Percentiles rank a stretch among this genome's conserved stretches.
These are phyloP conservation scores for Maniola jurtina DNA, from an alignment of 1,140 invertebrate genomes.

Conservation along the genomic window DNA sequence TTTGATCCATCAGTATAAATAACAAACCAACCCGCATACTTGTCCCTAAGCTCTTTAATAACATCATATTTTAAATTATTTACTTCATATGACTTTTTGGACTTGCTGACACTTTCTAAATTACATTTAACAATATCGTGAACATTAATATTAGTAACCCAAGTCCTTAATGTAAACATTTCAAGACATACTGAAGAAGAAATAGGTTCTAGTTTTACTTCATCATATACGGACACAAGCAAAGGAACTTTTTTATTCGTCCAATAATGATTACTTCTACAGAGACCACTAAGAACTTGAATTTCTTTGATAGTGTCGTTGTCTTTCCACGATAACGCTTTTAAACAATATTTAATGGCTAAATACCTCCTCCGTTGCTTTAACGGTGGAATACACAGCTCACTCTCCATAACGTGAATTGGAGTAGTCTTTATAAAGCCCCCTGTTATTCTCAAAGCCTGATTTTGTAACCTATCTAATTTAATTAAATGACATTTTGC, in stretches of 20 bases:
- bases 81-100: background rate
- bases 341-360: constrained; percentile 23
- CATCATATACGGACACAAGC: background rate
- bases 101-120: background rate
- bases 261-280: background rate
- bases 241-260: background rate
- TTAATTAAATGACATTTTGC: constrained; percentile 21
- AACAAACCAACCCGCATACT: constrained; percentile 4
- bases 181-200: constrained; percentile 5
- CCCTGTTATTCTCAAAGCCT: constrained; percentile 20
- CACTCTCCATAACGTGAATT: constrained; percentile 28
- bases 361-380: constrained; percentile 11
- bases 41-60: background rate
- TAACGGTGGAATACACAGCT: constrained; percentile 15
- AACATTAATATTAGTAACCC: background rate
- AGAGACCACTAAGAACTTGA: background rate
- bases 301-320: constrained; percentile 5
- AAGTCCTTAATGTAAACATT: constrained; percentile 9
- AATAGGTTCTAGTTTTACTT: too few relatives aligned
- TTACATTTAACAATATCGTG: too few relatives aligned
- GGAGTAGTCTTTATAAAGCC: constrained; percentile 29
- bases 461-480: constrained; percentile 23
- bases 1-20: constrained; percentile 13
- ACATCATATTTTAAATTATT: background rate
- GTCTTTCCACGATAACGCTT: constrained; percentile 1